Base-by-base conservation (phyloP, 2,113 vertebrate genomes). In the Sorex fumeus region DNA sequence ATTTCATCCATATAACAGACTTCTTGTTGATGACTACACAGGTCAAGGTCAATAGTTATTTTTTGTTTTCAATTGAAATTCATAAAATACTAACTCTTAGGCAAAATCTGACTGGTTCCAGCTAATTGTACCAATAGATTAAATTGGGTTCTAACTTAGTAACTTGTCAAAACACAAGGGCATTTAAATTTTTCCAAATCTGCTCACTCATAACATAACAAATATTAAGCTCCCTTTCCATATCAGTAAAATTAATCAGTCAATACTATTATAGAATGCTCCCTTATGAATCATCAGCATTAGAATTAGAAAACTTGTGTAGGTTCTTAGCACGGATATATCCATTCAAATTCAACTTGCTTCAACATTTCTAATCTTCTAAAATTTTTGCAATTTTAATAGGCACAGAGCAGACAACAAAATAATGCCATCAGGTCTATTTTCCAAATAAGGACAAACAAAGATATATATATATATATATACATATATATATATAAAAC, bases 131-230 rank as follows among this genome's bases (percentile, higher is more conserved):
- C 25, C 76, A 81, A n/a, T 23, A 27, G 13, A 25, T 53, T 79
- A 74, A 84, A 80, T 62, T 40, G 30, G 36, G 13, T 77, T 25
- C 45, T 70, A 81, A 57, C 15, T 87, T 57, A 71, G 40, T 67
- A 93, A 76, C 7, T 57, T 64, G 64, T 47, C 34, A 40, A 90
- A 86, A 57, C 40, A 3, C 9, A 77, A 72, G 30, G 57, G 19
- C 53, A 87, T 72, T 77, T 87, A 83, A 90, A 21, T 90, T 76
- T 92, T 87, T 87, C 30, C 50, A 76, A 53, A 25, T 77, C 90
- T 47, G 71, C 6, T 78, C 30, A 28, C 25, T 86, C 27, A 89
- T 27, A 43, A 81, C 70, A 32, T 81, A 72, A 86, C n/a, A 88
- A 78, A 84, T n/a, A 76, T 30, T 50, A 21, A 34, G 16, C n/a